A percentile compares a stretch with the other conserved stretches of the same genome.
These are phyloP conservation scores for Leptodactylus fallax DNA, from an alignment of 2,797 vertebrate genomes.

Conservation along the genomic window DNA sequence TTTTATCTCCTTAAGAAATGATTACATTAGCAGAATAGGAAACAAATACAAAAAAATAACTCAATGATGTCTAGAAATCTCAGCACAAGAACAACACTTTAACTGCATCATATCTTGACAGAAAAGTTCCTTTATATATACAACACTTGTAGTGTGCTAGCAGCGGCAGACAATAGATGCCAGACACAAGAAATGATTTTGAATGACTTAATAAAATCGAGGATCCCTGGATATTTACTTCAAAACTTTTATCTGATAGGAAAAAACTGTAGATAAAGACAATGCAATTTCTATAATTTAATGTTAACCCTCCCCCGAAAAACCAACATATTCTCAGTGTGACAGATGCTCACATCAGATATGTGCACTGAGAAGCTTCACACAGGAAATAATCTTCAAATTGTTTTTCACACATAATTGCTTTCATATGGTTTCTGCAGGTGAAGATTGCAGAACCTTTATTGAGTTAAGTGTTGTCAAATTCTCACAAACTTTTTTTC, in stretches of 20 bases:
- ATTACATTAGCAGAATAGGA: neutral
- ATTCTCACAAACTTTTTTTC: constrained; percentile 25
- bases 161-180: neutral
- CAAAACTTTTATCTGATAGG: constrained; percentile 23
- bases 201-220: constrained; percentile 16
- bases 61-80: constrained; percentile 31
- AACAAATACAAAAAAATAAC: constrained; percentile 27
- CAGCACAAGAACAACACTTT: neutral
- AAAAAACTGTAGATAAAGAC: constrained; percentile 16
- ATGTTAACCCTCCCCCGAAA: constrained; percentile 1
- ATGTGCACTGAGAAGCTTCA: constrained; percentile 21
- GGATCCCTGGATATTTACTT: constrained; percentile 19
- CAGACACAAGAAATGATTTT: constrained; percentile 19
- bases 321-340: constrained; percentile 12
- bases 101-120: constrained; percentile 13
- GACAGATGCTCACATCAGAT: constrained; percentile 44
- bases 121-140: constrained; percentile 19
- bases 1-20: constrained; percentile 26
- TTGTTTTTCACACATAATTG: constrained; percentile 57
- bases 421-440: constrained; percentile 50
- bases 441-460: constrained; percentile 11
- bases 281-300: constrained; percentile 39
- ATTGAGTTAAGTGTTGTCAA: neutral
- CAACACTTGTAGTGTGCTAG: neutral
- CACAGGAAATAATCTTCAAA: constrained; percentile 53